Conservation (phyloP, 2,888 invertebrate species). For the Catocala fraxini region DNA sequence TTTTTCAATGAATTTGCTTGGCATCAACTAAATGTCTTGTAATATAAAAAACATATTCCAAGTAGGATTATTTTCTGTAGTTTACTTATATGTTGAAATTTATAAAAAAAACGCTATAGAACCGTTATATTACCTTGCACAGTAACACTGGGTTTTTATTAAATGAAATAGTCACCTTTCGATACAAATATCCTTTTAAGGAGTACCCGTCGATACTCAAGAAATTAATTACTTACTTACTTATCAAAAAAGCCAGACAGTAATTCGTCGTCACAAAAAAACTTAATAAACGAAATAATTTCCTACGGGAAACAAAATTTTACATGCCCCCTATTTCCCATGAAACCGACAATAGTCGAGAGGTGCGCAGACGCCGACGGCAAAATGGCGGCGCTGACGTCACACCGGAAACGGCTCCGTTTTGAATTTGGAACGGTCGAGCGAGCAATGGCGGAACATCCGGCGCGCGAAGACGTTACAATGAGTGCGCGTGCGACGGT, state of each 20-base stretch:
- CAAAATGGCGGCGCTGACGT: slow-evolving; percentile 82
- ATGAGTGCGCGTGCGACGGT: slow-evolving; percentile 75
- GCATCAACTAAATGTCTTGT: too few relatives aligned
- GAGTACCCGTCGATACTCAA: too few relatives aligned
- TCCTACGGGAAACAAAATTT: slow-evolving; percentile 80
- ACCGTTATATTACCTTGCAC: too few relatives aligned
- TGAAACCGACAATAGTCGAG: slow-evolving; percentile 60
- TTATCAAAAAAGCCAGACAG: neutral
- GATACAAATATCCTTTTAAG: too few relatives aligned
- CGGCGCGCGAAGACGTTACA: slow-evolving; percentile 85
- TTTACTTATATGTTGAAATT: too few relatives aligned
- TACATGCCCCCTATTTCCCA: slow-evolving; percentile 81
- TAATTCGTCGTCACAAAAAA: slow-evolving; percentile 22
- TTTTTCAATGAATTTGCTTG: too few relatives aligned
- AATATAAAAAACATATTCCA: too few relatives aligned
- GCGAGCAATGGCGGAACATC: slow-evolving; percentile 87
- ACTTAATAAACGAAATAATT: slow-evolving; percentile 46
- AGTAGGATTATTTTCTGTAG: too few relatives aligned
- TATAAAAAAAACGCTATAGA: too few relatives aligned
- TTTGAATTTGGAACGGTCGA: slow-evolving; percentile 87
- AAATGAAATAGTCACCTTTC: too few relatives aligned
- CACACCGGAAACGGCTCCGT: slow-evolving; percentile 86
- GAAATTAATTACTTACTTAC: too few relatives aligned
- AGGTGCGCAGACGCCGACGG: slow-evolving; percentile 73
- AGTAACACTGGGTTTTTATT: too few relatives aligned